Evolutionary conservation across 2,888 invertebrate genomes (phyloP).

Genomic region (Drosophila robusta): DNA sequence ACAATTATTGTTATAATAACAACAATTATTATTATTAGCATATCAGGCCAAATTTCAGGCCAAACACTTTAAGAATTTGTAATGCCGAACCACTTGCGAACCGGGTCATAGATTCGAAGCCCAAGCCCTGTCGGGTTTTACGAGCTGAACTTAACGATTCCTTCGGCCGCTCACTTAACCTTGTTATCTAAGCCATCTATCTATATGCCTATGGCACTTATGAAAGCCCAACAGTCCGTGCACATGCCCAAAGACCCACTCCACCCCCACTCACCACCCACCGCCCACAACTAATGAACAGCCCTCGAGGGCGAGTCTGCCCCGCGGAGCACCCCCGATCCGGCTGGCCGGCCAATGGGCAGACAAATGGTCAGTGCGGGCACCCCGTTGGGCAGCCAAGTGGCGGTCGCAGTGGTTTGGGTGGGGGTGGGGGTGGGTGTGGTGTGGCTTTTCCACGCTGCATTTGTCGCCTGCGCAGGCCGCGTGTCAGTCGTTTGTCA

Average conservation of each 20-base stretch:
- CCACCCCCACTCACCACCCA: background rate
- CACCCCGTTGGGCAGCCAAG: conserved; percentile 44
- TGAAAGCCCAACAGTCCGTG: conserved; percentile 69
- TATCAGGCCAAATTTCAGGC: background rate
- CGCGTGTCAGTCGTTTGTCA: conserved; percentile 80
- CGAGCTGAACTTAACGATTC: conserved; percentile 33
- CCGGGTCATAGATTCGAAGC: background rate
- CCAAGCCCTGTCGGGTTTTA: background rate
- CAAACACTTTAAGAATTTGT: background rate
- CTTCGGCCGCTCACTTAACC: conserved; percentile 52
- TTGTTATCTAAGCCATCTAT: conserved; percentile 68
- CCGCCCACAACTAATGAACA: conserved; percentile 47
- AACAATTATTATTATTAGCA: too few species aligned
- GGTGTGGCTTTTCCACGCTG: conserved; percentile 49
- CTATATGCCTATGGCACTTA: conserved; percentile 57
- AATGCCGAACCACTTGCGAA: background rate
- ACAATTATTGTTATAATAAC: too few species aligned
- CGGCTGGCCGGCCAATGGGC: conserved; percentile 64
- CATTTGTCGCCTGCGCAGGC: conserved; percentile 78
- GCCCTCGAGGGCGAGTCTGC: conserved; percentile 27
- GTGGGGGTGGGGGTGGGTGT: background rate
- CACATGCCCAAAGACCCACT: conserved; percentile 48
- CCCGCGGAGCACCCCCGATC: background rate
- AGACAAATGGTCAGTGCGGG: conserved; percentile 56
- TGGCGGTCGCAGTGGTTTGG: conserved; percentile 14